A percentile compares a stretch with the other conserved stretches of the same genome.
phyloP scores from a whole-genome alignment of 2,113 vertebrate species.

The Opisthocomus hoazin region DNA sequence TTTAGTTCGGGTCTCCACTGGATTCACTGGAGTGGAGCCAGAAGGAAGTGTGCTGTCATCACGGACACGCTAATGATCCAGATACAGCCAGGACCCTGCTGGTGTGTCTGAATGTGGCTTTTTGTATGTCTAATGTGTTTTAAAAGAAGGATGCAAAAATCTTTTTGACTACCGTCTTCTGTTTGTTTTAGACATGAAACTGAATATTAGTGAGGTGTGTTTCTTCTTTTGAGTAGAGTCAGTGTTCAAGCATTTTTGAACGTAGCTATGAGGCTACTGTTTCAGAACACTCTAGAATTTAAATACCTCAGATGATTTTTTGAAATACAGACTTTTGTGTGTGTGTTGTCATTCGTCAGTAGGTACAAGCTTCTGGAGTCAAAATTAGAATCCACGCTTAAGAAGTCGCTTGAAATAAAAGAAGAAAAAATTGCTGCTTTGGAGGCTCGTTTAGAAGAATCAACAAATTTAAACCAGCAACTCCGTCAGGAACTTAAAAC shows the following conservation, averaged over 20 bases:
- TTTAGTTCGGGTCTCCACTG: neutral
- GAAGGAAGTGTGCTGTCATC: neutral
- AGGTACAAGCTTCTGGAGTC: slow-evolving; percentile 95
- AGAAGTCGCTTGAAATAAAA: slow-evolving; percentile 96
- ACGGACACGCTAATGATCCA: neutral
- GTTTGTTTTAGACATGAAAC: neutral
- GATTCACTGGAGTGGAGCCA: neutral
- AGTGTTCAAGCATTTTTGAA: neutral
- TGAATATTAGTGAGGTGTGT: neutral
- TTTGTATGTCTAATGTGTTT: neutral
- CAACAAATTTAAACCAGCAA: slow-evolving; percentile 95
- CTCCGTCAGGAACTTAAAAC: slow-evolving; percentile 97
- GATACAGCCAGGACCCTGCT: neutral
- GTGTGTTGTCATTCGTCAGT: slow-evolving; percentile 30
- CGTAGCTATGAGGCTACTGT: neutral
- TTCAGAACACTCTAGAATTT: neutral
- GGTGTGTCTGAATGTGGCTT: neutral
- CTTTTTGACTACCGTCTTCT: neutral
- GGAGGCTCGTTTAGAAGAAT: slow-evolving; percentile 96
- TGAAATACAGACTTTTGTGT: neutral
- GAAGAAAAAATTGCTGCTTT: slow-evolving; percentile 97
- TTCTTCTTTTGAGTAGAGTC: neutral
- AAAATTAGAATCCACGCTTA: slow-evolving; percentile 92
- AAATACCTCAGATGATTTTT: neutral
- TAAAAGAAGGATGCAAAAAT: neutral